A percentile compares a stretch with the other conserved stretches of the same genome.
Evolutionary conservation across 2,888 invertebrate genomes (phyloP).

Genomic region (Hirtodrosophila duncani): DNA sequence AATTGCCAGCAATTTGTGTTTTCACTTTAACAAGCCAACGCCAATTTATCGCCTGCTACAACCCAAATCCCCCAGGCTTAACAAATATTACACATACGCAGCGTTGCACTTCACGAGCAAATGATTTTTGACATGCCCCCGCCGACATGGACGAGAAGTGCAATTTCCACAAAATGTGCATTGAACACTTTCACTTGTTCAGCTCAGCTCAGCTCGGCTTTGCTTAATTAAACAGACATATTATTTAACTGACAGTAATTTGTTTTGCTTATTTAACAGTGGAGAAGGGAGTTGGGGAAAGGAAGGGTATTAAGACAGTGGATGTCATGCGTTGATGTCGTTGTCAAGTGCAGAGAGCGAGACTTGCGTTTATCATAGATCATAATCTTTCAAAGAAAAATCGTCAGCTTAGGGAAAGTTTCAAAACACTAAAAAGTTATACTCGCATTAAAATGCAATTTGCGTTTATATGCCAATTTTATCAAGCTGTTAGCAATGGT

Average conservation of each 20-base stretch:
- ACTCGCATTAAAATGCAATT: no score
- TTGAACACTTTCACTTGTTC: constrained; percentile 50
- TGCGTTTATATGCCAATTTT: no score
- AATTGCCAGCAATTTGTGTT: constrained; percentile 41
- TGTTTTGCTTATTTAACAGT: constrained; percentile 3
- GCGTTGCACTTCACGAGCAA: constrained; percentile 33
- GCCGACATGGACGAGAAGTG: constrained; percentile 16
- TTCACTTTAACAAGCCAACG: constrained; percentile 43
- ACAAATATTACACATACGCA: constrained; percentile 69
- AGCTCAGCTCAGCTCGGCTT: no score
- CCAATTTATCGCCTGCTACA: constrained; percentile 11
- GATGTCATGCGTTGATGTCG: no score
- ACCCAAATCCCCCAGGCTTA: constrained; percentile 16
- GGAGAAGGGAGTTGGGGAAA: not conserved
- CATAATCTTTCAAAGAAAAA: no score
- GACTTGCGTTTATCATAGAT: no score
- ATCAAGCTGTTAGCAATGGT: no score
- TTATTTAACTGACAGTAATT: constrained; percentile 52
- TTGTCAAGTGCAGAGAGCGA: not conserved
- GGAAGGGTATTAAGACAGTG: no score
- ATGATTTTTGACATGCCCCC: constrained; percentile 24
- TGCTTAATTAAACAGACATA: constrained; percentile 58
- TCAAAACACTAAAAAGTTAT: no score
- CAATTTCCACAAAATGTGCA: constrained; percentile 28
- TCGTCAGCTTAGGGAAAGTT: no score